A percentile compares a stretch with the other conserved stretches of the same genome.
These are phyloP conservation scores for Sarcophaga subvicina DNA, from an alignment of 2,888 invertebrate species.

Conservation along the genomic window DNA sequence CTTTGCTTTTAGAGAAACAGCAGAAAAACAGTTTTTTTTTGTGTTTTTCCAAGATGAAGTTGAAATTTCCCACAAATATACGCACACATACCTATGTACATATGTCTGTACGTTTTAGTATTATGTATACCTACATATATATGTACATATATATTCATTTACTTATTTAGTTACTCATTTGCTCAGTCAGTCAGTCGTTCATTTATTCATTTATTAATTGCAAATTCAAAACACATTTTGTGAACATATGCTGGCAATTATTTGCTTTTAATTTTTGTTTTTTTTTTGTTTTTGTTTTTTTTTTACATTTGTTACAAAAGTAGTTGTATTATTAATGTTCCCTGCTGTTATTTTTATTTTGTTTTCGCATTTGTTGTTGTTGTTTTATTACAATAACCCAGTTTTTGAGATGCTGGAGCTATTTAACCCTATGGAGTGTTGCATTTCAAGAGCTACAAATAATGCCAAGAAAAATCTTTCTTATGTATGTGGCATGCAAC, in stretches of 20 bases:
- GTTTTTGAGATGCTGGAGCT: constrained; percentile 1
- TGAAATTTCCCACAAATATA: constrained; percentile 7
- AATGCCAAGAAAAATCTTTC: too few relatives aligned
- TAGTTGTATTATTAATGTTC: constrained; percentile 49
- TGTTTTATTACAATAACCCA: constrained; percentile 24
- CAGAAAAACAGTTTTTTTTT: neutral
- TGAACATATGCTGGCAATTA: constrained; percentile 72
- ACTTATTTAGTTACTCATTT: neutral
- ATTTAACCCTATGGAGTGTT: neutral
- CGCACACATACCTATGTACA: neutral
- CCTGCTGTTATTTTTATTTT: constrained; percentile 19
- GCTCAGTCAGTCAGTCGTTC: constrained; percentile 14
- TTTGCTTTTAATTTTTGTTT: constrained; percentile 63
- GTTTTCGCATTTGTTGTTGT: neutral
- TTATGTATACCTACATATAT: too few relatives aligned
- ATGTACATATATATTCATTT: neutral
- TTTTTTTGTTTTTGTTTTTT: too few relatives aligned
- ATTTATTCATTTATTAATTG: constrained; percentile 68
- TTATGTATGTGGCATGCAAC: too few relatives aligned
- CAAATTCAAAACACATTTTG: constrained; percentile 72
- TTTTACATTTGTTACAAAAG: constrained; percentile 68
- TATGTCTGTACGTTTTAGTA: neutral
- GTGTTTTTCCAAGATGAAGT: neutral
- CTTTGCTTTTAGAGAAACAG: neutral
- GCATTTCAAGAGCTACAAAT: neutral